These are phyloP conservation scores for Lampris incognitus DNA, from an alignment of 2,113 vertebrate genomes.

Conservation along the genomic window DNA sequence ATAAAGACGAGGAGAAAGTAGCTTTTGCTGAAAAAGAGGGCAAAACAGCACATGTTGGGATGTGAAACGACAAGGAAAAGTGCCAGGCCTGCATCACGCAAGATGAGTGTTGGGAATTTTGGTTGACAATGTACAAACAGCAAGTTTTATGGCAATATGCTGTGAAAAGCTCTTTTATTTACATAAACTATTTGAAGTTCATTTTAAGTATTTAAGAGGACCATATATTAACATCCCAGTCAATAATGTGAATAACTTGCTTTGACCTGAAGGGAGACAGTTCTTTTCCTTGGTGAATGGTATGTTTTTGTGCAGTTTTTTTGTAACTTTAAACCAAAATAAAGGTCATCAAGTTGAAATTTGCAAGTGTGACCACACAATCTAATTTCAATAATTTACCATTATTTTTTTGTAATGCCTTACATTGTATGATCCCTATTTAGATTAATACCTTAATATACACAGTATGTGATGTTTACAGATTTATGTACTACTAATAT, in stretches of 20 bases:
- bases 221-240: slow-evolving; percentile 68
- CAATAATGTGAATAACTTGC: slow-evolving; percentile 76
- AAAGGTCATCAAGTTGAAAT: slow-evolving; percentile 26
- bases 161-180: slow-evolving; percentile 40
- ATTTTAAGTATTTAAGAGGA: slow-evolving; percentile 57
- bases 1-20: no score
- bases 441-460: slow-evolving; percentile 23
- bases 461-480: slow-evolving; percentile 54
- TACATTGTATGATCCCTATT: slow-evolving; percentile 47
- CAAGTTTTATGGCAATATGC: slow-evolving; percentile 25
- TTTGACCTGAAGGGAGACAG: slow-evolving; percentile 69
- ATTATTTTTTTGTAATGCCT: slow-evolving; percentile 29
- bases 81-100: slow-evolving; percentile 29
- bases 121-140: slow-evolving; percentile 11
- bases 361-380: slow-evolving; percentile 73
- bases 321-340: slow-evolving; percentile 69
- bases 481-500: slow-evolving; percentile 31
- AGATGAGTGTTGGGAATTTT: slow-evolving; percentile 41
- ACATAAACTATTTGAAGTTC: slow-evolving; percentile 45
- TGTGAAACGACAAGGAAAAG: slow-evolving; percentile 35
- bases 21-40: slow-evolving; percentile 16
- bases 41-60: slow-evolving; percentile 17
- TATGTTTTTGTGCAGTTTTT: slow-evolving; percentile 57
- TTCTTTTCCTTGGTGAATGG: slow-evolving; percentile 67
- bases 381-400: slow-evolving; percentile 61